These are phyloP conservation scores for Orthonevra nobilis DNA, from an alignment of 2,888 invertebrate genomes.

Conservation along the genomic window DNA sequence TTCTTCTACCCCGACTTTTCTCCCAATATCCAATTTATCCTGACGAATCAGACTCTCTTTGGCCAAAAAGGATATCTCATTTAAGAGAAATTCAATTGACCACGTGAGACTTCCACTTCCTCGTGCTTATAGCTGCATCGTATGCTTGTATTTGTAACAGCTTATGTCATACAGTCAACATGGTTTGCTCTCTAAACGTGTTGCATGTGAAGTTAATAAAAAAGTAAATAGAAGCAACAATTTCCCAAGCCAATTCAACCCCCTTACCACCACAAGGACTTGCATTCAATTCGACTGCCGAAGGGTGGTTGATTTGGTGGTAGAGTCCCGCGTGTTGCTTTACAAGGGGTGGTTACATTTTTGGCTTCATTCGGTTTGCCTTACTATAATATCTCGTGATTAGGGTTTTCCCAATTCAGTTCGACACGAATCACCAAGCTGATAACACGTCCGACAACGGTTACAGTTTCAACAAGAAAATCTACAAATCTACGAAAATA, in stretches of 20 bases:
- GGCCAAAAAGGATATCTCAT: slow-evolving; percentile 1
- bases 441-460: slow-evolving; percentile 29
- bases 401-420: slow-evolving; percentile 59
- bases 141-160: slow-evolving; percentile 12
- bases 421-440: slow-evolving; percentile 43
- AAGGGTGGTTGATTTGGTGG: slow-evolving; percentile 63
- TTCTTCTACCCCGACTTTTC: slow-evolving; percentile 33
- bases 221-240: slow-evolving; percentile 68
- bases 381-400: slow-evolving; percentile 54
- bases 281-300: background rate
- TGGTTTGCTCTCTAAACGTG: slow-evolving; percentile 53
- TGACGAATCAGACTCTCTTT: slow-evolving; percentile 17
- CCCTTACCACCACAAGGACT: too few species aligned
- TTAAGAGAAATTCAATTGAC: slow-evolving; percentile 52
- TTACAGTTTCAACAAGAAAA: background rate
- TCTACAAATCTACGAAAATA: slow-evolving; percentile 23
- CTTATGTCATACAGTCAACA: background rate
- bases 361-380: slow-evolving; percentile 28
- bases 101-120: slow-evolving; percentile 30
- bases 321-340: slow-evolving; percentile 56
- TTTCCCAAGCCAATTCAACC: slow-evolving; percentile 64
- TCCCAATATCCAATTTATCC: slow-evolving; percentile 1
- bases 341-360: slow-evolving; percentile 46
- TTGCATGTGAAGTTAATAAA: slow-evolving; percentile 59
- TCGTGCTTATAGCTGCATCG: too few species aligned